phyloP scores from a whole-genome alignment of 1,140 invertebrate species.

The Ceratina japonica region DNA sequence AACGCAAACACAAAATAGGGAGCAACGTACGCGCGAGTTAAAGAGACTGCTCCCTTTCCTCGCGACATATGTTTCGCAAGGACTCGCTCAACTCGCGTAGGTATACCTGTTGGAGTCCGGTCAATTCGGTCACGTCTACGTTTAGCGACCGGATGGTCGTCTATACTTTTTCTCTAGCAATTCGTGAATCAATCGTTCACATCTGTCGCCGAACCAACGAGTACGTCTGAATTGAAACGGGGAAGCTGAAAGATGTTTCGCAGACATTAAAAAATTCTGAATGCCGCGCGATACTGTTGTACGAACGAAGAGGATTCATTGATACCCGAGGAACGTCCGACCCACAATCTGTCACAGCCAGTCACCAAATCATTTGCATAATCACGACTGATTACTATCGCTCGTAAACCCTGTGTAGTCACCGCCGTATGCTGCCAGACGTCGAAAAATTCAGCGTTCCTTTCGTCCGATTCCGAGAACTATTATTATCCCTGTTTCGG shows the following conservation, averaged over 20 bases:
- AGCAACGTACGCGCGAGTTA: constrained; percentile 43
- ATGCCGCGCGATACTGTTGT: not conserved
- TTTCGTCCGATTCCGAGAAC: not conserved
- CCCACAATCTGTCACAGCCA: constrained; percentile 64
- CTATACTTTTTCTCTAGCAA: not conserved
- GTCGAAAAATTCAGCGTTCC: constrained; percentile 48
- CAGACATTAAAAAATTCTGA: not conserved
- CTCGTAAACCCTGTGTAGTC: constrained; percentile 44
- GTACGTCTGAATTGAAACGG: not conserved
- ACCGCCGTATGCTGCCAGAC: constrained; percentile 21
- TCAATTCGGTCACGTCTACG: constrained; percentile 24
- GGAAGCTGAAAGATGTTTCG: not conserved
- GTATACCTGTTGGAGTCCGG: constrained; percentile 43
- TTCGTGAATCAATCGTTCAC: not conserved
- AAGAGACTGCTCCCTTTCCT: constrained; percentile 36
- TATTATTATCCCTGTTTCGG: not conserved
- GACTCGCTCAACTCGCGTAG: constrained; percentile 12
- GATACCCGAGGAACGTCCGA: constrained; percentile 64
- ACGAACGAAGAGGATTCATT: constrained; percentile 61
- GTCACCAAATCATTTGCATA: constrained; percentile 70
- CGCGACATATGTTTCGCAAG: constrained; percentile 38
- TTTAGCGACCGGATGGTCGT: not conserved
- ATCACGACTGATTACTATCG: constrained; percentile 66
- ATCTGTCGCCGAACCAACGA: too few relatives aligned
- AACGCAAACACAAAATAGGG: constrained; percentile 45